Evolutionary conservation across 1,140 invertebrate genomes (phyloP), one percentile per base, ranked within the genome.

Genomic region (Myzus persicae): DNA sequence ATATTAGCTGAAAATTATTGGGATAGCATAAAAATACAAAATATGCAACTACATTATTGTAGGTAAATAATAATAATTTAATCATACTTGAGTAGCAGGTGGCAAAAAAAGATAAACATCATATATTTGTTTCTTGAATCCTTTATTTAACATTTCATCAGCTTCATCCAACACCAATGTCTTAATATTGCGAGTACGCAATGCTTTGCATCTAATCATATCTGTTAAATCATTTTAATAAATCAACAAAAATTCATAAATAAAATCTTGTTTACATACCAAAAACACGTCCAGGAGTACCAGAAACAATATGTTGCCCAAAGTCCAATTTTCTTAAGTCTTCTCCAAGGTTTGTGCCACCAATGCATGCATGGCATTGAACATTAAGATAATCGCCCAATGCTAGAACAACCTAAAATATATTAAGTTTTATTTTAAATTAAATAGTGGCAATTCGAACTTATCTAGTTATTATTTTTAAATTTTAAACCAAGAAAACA

Each of bases 61-160:
- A 42, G 7, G 7, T 82, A 89, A 67, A 82, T 40, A 26, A 44
- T 42, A 24, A 31, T 20, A 44, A 87, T 85, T 31, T 38, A 87
- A 54, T 94, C 40, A 91, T 94, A 95, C 95, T 96, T 99, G 99
- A 31, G 99, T 99, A 26, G 98, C 98, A 91, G 99, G 99, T 44
- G 99, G 99, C 67, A 99, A 95, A 95, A 99, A 99, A 94, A 99
- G 96, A 95, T 99, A 99, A 0, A 99, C 99, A 96, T 99, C 99
- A 95, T 99, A 99, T 94, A 99, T 99, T 96, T 99, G 99, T 95
- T 99, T 99, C 95, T 99, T 99, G 95, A 99, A 99, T 48, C 99
- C 99, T 96, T 99, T 99, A 95, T 99, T 99, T 93, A 99, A 96
- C 99, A 99, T 99, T 96, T 99, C 99, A 96, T 99, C 99, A 84